Percentiles rank a stretch among this genome's conserved stretches.
Conservation (phyloP, 2,797 vertebrate genomes). For the Onychomys torridus region DNA sequence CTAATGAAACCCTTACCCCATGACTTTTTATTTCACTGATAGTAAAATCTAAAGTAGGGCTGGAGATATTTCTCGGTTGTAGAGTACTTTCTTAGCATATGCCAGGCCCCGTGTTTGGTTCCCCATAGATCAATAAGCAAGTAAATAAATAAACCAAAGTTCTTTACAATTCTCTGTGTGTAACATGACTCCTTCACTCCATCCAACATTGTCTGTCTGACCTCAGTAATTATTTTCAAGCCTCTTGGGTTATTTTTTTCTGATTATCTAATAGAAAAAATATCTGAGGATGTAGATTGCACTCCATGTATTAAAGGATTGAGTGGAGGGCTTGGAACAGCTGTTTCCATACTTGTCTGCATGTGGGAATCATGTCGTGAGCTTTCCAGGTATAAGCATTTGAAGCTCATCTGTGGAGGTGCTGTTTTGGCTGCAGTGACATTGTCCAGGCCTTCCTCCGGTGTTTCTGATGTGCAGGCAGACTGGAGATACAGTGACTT, state of each 20-base stretch:
- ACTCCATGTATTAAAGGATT: neutral
- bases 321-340: neutral
- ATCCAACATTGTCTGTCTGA: neutral
- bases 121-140: neutral
- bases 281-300: neutral
- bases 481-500: neutral
- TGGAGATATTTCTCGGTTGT: neutral
- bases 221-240: neutral
- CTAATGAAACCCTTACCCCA: neutral
- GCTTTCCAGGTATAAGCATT: neutral
- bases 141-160: neutral
- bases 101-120: neutral
- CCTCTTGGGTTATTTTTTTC: neutral
- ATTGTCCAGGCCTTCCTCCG: neutral
- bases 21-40: neutral
- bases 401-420: neutral
- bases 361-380: conserved; percentile 1
- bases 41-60: neutral
- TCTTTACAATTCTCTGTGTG: neutral
- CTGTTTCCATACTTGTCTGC: neutral
- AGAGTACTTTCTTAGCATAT: neutral
- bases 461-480: neutral
- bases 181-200: neutral
- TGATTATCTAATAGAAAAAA: neutral
- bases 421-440: neutral